These are phyloP conservation scores for Drosophila macrospina DNA, from an alignment of 2,888 invertebrate species.

Conservation along the genomic window DNA sequence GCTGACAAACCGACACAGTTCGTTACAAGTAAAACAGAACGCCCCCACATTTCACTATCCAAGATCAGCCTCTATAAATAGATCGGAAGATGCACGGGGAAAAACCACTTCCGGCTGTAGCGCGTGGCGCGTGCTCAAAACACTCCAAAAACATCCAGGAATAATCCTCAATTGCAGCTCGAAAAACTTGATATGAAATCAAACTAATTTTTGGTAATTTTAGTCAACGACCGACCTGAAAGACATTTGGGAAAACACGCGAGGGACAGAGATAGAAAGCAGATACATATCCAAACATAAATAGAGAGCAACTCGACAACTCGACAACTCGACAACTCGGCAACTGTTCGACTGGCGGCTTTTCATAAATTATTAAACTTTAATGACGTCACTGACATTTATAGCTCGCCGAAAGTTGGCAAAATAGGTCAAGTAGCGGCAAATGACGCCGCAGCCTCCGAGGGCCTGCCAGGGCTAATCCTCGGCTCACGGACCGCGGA, in stretches of 20 bases:
- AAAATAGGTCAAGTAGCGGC: conserved; percentile 77
- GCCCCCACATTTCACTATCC: conserved; percentile 35
- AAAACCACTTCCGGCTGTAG: conserved; percentile 72
- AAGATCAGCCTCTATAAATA: conserved; percentile 48
- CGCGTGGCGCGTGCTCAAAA: conserved; percentile 75
- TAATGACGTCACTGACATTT: conserved; percentile 78
- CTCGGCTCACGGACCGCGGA: conserved; percentile 43
- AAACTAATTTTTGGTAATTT: conserved; percentile 75
- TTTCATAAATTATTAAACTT: conserved; percentile 77
- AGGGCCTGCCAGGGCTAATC: conserved; percentile 55
- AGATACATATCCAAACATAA: conserved; percentile 25
- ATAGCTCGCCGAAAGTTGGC: conserved; percentile 73
- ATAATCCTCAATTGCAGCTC: conserved; percentile 40
- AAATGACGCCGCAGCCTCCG: conserved; percentile 63
- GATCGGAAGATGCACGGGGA: conserved; percentile 35
- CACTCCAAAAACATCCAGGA: conserved; percentile 35
- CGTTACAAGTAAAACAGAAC: conserved; percentile 49
- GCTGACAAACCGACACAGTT: conserved; percentile 66
- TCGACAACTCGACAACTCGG: conserved; percentile 9
- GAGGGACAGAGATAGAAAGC: conserved; percentile 2
- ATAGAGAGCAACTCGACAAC: conserved; percentile 19
- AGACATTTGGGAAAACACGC: conserved; percentile 31
- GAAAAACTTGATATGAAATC: conserved; percentile 69
- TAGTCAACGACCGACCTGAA: conserved; percentile 50
- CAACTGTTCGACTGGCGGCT: conserved; percentile 32